Conservation (phyloP, 2,113 vertebrate genomes). For the Epinephelus moara region DNA sequence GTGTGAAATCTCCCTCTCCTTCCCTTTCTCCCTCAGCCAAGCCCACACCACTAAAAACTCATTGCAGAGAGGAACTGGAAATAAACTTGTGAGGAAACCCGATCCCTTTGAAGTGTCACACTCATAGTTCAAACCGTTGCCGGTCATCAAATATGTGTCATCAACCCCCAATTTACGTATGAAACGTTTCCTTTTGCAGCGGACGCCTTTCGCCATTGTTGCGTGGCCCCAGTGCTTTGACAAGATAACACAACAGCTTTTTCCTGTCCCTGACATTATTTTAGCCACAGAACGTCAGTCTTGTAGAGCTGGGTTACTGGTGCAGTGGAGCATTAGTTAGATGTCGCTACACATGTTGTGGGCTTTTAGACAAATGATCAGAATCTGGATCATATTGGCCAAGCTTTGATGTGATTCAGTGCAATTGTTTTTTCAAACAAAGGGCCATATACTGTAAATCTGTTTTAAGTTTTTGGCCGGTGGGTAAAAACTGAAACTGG, state of each 20-base stretch:
- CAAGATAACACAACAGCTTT: slow-evolving; percentile 64
- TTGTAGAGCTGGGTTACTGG: background rate
- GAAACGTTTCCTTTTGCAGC: slow-evolving; percentile 63
- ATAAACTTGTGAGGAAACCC: slow-evolving; percentile 76
- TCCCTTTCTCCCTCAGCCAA: slow-evolving; percentile 66
- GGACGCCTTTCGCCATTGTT: slow-evolving; percentile 49
- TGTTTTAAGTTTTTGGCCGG: slow-evolving; percentile 53
- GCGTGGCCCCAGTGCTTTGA: slow-evolving; percentile 46
- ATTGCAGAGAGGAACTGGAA: slow-evolving; percentile 71
- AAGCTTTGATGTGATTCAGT: slow-evolving; percentile 55
- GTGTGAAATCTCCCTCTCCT: slow-evolving; percentile 53
- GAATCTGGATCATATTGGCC: slow-evolving; percentile 43
- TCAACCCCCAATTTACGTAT: slow-evolving; percentile 61
- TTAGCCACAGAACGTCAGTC: slow-evolving; percentile 37
- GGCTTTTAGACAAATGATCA: slow-evolving; percentile 42
- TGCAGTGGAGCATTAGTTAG: background rate
- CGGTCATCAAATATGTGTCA: slow-evolving; percentile 74
- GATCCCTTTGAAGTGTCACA: slow-evolving; percentile 75
- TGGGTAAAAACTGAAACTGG: slow-evolving; percentile 37
- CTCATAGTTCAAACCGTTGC: slow-evolving; percentile 64
- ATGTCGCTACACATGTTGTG: slow-evolving; percentile 24
- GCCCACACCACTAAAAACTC: slow-evolving; percentile 69
- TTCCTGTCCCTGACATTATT: slow-evolving; percentile 61
- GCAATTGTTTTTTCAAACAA: slow-evolving; percentile 61
- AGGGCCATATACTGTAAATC: slow-evolving; percentile 41